Evolutionary conservation across 2,888 invertebrate species (phyloP), one percentile per base, ranked within the genome.

Genomic region (Papilio demoleus): DNA sequence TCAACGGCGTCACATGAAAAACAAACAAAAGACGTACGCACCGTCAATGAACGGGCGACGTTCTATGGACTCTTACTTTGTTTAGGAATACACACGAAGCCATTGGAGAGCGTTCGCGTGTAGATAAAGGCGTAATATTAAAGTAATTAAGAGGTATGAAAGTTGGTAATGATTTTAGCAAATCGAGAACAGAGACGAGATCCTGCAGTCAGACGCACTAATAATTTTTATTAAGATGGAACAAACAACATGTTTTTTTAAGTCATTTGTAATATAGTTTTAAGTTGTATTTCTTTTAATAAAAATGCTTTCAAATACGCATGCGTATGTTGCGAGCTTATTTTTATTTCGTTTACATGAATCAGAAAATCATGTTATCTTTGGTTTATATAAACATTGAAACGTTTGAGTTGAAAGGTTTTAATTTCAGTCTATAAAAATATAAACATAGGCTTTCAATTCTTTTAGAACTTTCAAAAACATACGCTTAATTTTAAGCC

Each of bases 1-100:
- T 50, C 50, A 53, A 53, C 53, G n/a, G 53, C 53, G 53, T 31
- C 53, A 53, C 53, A 53, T 31, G 53, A 53, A 53, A 53, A 53
- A 53, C 6, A 8, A 53, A 53, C 53, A 53, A 53, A 53, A 53
- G 53, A 53, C 27, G 27, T 53, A 53, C 53, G 53, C 53, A 53
- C 53, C 27, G 27, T 11, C 27, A 53, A n/a, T 31, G 53, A 53
- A 53, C 27, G 27, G 3, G 53, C 8, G 11, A 1, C 50, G 24
- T 50, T 53, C 53, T 53, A 31, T 53, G 12, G 53, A n/a, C 50
- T 50, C 53, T 14, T 31, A 53, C 27, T 53, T 53, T 53, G 27
- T 24, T 53, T 53, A 53, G 27, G n/a, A n/a, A 31, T n/a, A 50
- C 4, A 50, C 24, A 24, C n/a, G 8, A 31, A 27, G n/a, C n/a